These are phyloP conservation scores for Agapetus fuscipes DNA, from an alignment of 2,888 invertebrate species.

Conservation along the genomic window DNA sequence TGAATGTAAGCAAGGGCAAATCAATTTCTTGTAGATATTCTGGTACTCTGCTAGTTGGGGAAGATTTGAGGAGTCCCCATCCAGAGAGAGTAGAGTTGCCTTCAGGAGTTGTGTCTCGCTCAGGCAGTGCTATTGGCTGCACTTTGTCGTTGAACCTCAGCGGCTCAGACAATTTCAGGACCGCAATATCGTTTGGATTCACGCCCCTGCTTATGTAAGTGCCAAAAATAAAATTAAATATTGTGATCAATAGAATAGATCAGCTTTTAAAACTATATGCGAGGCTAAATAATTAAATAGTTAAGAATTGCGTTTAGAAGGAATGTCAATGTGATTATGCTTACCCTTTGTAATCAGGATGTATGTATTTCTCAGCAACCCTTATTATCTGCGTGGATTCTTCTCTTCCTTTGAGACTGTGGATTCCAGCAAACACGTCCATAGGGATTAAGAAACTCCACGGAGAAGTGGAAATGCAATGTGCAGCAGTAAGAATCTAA, in stretches of 20 bases:
- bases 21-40: slow-evolving; percentile 37
- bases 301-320: too few relatives aligned
- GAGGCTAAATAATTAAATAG: too few relatives aligned
- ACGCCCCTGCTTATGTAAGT: slow-evolving; percentile 33
- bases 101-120: slow-evolving; percentile 23
- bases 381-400: slow-evolving; percentile 31
- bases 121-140: slow-evolving; percentile 38
- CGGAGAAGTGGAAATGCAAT: slow-evolving; percentile 35
- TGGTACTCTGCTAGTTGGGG: slow-evolving; percentile 32
- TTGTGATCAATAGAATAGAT: too few relatives aligned
- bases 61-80: slow-evolving; percentile 41
- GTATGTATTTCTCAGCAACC: slow-evolving; percentile 31
- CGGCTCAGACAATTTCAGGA: slow-evolving; percentile 33
- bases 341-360: slow-evolving; percentile 41
- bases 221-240: slow-evolving; percentile 2
- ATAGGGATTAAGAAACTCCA: slow-evolving; percentile 32
- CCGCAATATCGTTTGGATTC: slow-evolving; percentile 45
- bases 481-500: slow-evolving; percentile 39
- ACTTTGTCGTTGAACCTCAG: slow-evolving; percentile 33
- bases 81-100: slow-evolving; percentile 36
- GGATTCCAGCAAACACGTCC: slow-evolving; percentile 39
- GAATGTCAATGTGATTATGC: too few relatives aligned
- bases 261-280: too few relatives aligned
- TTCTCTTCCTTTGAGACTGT: slow-evolving; percentile 32
- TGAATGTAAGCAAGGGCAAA: slow-evolving; percentile 32